Base-by-base conservation (phyloP, 23 tunicate genomes). In the Trididemnum miniatum region DNA sequence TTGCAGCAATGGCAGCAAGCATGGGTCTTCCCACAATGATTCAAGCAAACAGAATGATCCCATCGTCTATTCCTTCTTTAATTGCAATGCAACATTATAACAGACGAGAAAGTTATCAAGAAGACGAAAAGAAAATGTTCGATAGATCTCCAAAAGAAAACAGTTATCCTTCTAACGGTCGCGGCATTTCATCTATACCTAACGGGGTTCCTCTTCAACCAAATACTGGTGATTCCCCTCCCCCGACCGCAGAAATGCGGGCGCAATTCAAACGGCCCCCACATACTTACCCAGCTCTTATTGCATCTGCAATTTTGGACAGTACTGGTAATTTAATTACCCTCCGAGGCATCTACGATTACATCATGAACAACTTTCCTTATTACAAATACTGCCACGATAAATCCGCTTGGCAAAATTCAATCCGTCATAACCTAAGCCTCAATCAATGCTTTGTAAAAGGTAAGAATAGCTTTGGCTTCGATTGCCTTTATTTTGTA, bases 371-470 rank as follows among this genome's bases (percentile, higher is more conserved):
- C 89, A 71, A 93, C 62, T 93, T 93, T 80, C 92, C 92, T 9
- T 93, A 93, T 81, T 93, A 93, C 87, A 93, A 93, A 57, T 93
- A 80, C 80, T 91, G 98, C 81, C 98, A 93, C 66, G 98, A 93
- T 75, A 93, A 93, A 38, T 93, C 98, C 80, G 98, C 98, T 2
- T 93, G 98, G 98, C 98, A 93, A 51, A 93, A 93, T 51, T 93
- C 98, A 25, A 93, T 93, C 40, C 89, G 98, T 0, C 98, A 93
- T 84, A 93, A 93, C 44, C 76, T 93, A 44, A 93, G 98, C 60
- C 85, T 93, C 59, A 93, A 93, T 79, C 98, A 93, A 74, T 93
- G 98, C 80, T 93, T 93, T 65, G 84, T 93, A 39, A 93, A 93
- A 93, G 98, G 98, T 93, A 76, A 83, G 90, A n/a, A 44, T n/a